Evolutionary conservation across 1,140 invertebrate species (phyloP), one percentile per base, ranked within the genome.

Genomic region (Chironomus striatipennis): DNA sequence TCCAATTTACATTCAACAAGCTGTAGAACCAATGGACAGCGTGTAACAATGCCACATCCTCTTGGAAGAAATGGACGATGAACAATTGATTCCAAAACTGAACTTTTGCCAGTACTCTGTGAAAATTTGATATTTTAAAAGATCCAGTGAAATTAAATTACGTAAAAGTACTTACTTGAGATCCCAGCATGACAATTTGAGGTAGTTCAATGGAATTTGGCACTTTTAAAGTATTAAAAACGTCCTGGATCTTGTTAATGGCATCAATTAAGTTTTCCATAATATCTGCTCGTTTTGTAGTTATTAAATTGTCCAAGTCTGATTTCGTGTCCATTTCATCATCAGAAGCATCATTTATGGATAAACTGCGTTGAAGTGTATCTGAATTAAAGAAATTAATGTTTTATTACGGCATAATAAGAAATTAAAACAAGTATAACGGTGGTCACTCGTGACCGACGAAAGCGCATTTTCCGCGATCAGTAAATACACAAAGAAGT

Each of bases 1-100:
- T 81, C 78, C 79, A 78, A 76, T 75, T 18, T 9, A 21, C 18
- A 21, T 72, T 21, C 6, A 17, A 43, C n/a, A 5, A 74, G 21
- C 9, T 43, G 43, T 20, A 43, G 9, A 6, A 43, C 43, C 20
- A 43, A 47, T 8, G 73, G 73, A 20, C 73, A 18, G n/a, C 73
- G 42, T 18, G 73, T 74, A 0, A 74, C 73, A 18, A 74, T 74
- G 17, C 42, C 73, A 42, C 42, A 47, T n/a, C 73, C 73, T 7
- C 73, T 15, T 3, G 73, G 73, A 7, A 74, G 20, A 74, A 74
- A 74, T 15, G 47, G 47, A 5, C 12, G 12, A n/a, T 15, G 47
- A 57, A 57, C 47, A 15, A 57, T 57, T 15, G 47, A 57, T 57
- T 57, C 47, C 5, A 57, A n/a, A 5, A 57, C 47, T 34, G 47